Conservation (phyloP, 2,797 vertebrate species). For the Galaxias olidus region DNA sequence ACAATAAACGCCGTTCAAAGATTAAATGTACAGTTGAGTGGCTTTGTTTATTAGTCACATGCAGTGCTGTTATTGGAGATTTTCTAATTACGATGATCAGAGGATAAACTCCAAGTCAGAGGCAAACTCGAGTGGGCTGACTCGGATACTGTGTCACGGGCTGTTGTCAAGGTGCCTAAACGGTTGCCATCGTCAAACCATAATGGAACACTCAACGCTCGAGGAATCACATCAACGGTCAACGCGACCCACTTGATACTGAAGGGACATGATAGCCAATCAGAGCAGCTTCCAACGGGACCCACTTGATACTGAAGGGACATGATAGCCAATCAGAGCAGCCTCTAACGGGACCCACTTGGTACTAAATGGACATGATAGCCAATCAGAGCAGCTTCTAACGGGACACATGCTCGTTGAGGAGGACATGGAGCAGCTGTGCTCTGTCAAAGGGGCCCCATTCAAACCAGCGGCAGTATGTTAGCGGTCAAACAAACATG, state of each 20-base stretch:
- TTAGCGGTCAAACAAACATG: conserved; percentile 39
- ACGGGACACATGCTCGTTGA: conserved; percentile 50
- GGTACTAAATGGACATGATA: conserved; percentile 2
- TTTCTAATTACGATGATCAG: too few species aligned
- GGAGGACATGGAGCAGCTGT: conserved; percentile 70
- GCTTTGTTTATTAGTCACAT: conserved; percentile 14
- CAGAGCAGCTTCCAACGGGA: conserved; percentile 61
- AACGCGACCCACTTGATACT: too few species aligned
- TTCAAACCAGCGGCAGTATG: conserved; percentile 45
- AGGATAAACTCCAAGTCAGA: too few species aligned
- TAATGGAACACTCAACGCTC: conserved; percentile 48
- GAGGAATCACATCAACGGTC: too few species aligned
- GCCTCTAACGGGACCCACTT: conserved; percentile 24
- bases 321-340: conserved; percentile 57
- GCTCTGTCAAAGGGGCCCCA: conserved; percentile 42
- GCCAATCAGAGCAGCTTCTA: conserved; percentile 58
- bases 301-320: not conserved
- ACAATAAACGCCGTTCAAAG: too few species aligned
- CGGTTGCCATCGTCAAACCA: not conserved
- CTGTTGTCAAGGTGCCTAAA: too few species aligned
- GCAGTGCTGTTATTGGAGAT: conserved; percentile 12
- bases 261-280: conserved; percentile 42
- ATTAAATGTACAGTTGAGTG: not conserved
- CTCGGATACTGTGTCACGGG: too few species aligned
- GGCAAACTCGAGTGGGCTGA: too few species aligned